Evolutionary conservation across 2,797 vertebrate genomes (phyloP), one percentile per base, ranked within the genome.

Genomic region (Octomys mimax): DNA sequence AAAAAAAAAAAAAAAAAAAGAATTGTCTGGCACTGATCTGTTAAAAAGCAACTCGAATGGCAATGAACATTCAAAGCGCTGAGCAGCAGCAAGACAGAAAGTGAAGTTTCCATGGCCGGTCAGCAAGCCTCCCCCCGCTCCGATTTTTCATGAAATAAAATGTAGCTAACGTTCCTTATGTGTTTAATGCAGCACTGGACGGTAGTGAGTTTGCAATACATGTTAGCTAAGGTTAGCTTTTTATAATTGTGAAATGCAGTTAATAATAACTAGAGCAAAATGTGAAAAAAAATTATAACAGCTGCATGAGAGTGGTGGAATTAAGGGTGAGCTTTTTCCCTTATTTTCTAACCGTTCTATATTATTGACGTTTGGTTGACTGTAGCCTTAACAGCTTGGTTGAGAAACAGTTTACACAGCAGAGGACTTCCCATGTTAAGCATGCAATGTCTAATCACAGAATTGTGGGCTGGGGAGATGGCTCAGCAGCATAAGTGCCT

Each of bases 321-420:
- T 73, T 89, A 89, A 10, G 49, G 85, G 42, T 42, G n/a, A 19
- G 54, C 81, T 82, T 85, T 7, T 39, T n/a, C 82, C 82, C 54
- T 39, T 84, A 54, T 75, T 96, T 92, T 70, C 61, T 62, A 92
- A 49, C 92, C 36, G 85, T 83, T 79, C 22, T 36, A 57, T 87
- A 71, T 31, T 42, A 36, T 64, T 39, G 57, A 68, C 49, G 11
- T 59, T 90, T 94, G 73, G 33, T 64, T 82, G 61, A 89, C 52
- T 54, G 12, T 92, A 82, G 71, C 82, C 36, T 78, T 83, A 80
- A 28, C 21, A 46, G 31, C n/a, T 94, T 87, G 66, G 73, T 16
- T 85, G 77, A 92, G 24, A n/a, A 59, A 12, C 71, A 87, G 49
- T 84, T 75, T 85, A 73, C 75, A 49, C 24, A 49, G 16, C 22